These are phyloP conservation scores for Gracilinanus agilis DNA, from an alignment of 2,113 vertebrate genomes.

Conservation along the genomic window DNA sequence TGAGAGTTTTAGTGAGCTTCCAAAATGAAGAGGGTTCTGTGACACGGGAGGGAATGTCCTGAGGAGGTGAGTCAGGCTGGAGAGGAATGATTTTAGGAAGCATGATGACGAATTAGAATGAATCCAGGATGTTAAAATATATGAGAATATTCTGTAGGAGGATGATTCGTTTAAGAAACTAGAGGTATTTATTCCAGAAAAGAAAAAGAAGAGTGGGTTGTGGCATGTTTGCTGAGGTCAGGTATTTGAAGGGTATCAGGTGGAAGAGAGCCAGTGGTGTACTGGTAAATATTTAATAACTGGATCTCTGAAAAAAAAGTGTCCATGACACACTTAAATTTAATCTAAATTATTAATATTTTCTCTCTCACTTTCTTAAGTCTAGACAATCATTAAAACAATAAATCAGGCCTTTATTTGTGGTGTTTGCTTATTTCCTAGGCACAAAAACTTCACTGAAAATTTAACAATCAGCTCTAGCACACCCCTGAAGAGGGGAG, in stretches of 20 bases:
- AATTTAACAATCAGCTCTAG: neutral
- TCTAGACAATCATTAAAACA: neutral
- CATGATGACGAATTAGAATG: neutral
- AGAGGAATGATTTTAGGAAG: neutral
- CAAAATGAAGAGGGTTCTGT: neutral
- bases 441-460: neutral
- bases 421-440: neutral
- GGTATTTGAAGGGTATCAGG: neutral
- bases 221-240: neutral
- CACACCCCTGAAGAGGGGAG: neutral
- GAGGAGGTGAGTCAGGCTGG: neutral
- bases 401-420: neutral
- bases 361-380: neutral
- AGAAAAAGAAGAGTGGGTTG: neutral
- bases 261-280: neutral
- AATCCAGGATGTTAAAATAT: neutral
- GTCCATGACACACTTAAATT: neutral
- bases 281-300: neutral
- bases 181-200: neutral
- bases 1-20: neutral
- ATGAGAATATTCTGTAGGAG: neutral
- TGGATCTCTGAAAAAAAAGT: neutral
- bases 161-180: neutral
- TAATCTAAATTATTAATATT: neutral
- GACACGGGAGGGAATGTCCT: neutral